Percentiles rank a stretch among this genome's conserved stretches.
Conservation (phyloP, 2,797 vertebrate genomes). For the Peromyscus melanophrys region DNA sequence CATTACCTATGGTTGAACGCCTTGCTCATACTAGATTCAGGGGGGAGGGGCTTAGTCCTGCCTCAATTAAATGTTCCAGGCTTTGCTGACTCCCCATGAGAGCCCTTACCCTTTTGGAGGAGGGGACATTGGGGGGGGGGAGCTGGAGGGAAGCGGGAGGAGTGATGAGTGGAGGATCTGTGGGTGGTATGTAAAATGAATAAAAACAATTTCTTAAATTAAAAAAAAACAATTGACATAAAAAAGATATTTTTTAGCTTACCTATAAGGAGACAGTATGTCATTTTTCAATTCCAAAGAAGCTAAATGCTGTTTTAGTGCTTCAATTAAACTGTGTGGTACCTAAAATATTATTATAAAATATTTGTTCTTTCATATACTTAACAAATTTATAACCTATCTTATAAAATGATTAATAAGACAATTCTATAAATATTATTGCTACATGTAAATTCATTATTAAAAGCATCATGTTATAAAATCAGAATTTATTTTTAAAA, state of each 20-base stretch:
- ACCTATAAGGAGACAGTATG: conserved; percentile 94
- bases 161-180: too few species aligned
- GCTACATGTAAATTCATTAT: conserved; percentile 43
- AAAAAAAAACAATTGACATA: too few species aligned
- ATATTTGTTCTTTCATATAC: conserved; percentile 48
- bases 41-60: too few species aligned
- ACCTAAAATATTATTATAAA: conserved; percentile 90
- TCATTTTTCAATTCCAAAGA: conserved; percentile 97
- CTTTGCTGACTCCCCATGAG: too few species aligned
- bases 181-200: too few species aligned
- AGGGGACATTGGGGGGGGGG: too few species aligned
- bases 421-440: not conserved
- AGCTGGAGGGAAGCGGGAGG: too few species aligned
- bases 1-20: too few species aligned
- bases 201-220: too few species aligned
- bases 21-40: too few species aligned
- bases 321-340: conserved; percentile 96
- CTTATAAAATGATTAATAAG: conserved; percentile 44
- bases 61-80: too few species aligned
- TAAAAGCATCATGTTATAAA: conserved; percentile 56
- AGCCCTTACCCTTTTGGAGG: too few species aligned
- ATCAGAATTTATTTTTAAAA: not conserved
- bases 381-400: conserved; percentile 32
- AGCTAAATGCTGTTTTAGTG: conserved; percentile 96
- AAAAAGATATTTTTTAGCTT: conserved; percentile 83